These are phyloP conservation scores for Philereme transversata DNA, from an alignment of 2,888 invertebrate species.

Conservation along the genomic window DNA sequence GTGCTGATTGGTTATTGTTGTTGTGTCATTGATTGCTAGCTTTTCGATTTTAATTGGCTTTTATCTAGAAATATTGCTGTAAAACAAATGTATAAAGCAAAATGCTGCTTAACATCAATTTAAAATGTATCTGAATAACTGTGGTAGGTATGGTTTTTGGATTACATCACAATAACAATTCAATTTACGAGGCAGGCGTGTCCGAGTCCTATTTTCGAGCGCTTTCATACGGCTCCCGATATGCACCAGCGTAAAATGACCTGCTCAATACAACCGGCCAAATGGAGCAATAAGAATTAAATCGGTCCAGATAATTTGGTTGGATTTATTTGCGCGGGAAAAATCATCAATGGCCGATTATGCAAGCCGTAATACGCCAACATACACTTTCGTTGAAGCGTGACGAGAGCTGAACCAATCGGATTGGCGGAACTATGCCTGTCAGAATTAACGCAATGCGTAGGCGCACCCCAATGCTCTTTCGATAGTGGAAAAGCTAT, in stretches of 20 bases:
- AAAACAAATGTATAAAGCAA: neutral
- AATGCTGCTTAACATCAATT: neutral
- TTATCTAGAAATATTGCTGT: neutral
- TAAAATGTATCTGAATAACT: neutral
- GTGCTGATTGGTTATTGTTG: constrained; percentile 33
- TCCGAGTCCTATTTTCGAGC: constrained; percentile 59
- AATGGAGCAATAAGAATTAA: constrained; percentile 33
- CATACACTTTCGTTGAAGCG: constrained; percentile 67
- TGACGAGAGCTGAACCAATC: constrained; percentile 61
- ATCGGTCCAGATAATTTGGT: constrained; percentile 45
- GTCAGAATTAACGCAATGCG: constrained; percentile 72
- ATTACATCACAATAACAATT: constrained; percentile 49
- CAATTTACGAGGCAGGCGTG: constrained; percentile 69
- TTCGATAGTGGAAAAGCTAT: constrained; percentile 58
- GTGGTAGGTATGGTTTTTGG: constrained; percentile 4
- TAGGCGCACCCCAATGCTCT: constrained; percentile 67
- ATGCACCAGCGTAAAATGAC: constrained; percentile 46
- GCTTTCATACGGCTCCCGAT: constrained; percentile 54
- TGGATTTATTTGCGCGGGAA: constrained; percentile 57
- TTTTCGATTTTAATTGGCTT: constrained; percentile 12
- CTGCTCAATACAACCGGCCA: constrained; percentile 34
- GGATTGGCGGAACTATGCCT: constrained; percentile 76
- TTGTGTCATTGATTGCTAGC: constrained; percentile 9
- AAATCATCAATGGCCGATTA: constrained; percentile 67
- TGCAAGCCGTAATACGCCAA: constrained; percentile 61